phyloP scores from a whole-genome alignment of 2,888 invertebrate species.

The Diplolepis rosae region DNA sequence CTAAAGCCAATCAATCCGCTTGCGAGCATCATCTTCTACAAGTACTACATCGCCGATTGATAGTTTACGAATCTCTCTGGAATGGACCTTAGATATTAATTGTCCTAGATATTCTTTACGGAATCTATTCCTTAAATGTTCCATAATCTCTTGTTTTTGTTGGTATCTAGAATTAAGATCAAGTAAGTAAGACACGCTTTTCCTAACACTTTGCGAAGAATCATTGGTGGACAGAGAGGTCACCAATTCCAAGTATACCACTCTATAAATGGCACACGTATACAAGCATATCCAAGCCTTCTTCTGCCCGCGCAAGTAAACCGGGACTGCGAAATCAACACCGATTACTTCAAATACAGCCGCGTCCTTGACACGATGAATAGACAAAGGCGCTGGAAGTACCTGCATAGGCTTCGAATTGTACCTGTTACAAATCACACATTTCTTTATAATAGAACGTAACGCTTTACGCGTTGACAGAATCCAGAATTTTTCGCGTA shows the following conservation, averaged over 20 bases:
- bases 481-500: conserved; percentile 49
- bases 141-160: conserved; percentile 35
- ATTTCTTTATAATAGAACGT: conserved; percentile 33
- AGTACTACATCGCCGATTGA: conserved; percentile 41
- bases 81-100: not conserved
- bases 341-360: no score
- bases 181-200: no score
- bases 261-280: conserved; percentile 66
- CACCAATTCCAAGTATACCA: no score
- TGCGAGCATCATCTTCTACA: conserved; percentile 37
- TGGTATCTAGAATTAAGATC: conserved; percentile 20
- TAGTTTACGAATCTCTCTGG: not conserved
- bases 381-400: conserved; percentile 56
- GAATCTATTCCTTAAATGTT: conserved; percentile 36
- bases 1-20: conserved; percentile 30
- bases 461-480: conserved; percentile 40
- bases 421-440: conserved; percentile 47
- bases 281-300: conserved; percentile 63
- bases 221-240: no score
- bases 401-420: conserved; percentile 45
- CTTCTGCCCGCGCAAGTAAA: conserved; percentile 51
- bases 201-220: no score
- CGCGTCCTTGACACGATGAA: conserved; percentile 53
- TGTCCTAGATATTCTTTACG: conserved; percentile 38
- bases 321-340: conserved; percentile 65